phyloP scores from a whole-genome alignment of 2,797 vertebrate species.

The Gobionotothen gibberifrons region DNA sequence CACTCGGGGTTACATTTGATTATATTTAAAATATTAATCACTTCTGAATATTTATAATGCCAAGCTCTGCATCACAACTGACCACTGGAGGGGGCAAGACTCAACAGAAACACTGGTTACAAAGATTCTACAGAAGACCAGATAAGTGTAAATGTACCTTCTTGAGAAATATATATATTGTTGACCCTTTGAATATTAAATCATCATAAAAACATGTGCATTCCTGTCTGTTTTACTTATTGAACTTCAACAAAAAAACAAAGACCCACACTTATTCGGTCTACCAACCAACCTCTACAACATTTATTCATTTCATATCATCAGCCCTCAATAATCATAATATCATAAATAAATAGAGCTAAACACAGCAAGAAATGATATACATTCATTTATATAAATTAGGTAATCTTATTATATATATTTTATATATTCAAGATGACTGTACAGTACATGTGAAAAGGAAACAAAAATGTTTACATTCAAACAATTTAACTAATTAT shows the following conservation, averaged over 20 bases:
- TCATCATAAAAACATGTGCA: not conserved
- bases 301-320: conserved; percentile 76
- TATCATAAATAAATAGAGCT: conserved; percentile 79
- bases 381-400: conserved; percentile 86
- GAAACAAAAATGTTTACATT: conserved; percentile 81
- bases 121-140: not conserved
- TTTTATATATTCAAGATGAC: conserved; percentile 68
- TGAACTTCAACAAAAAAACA: conserved; percentile 16
- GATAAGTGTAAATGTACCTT: conserved; percentile 1
- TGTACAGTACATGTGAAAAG: conserved; percentile 83
- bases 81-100: conserved; percentile 65
- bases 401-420: conserved; percentile 69
- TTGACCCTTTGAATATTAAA: conserved; percentile 34
- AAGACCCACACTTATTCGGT: conserved; percentile 12
- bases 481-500: conserved; percentile 72
- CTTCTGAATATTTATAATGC: not conserved
- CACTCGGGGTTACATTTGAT: not conserved
- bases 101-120: conserved; percentile 25
- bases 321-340: conserved; percentile 64
- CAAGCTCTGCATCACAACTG: not conserved
- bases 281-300: conserved; percentile 61
- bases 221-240: not conserved
- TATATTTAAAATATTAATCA: not conserved
- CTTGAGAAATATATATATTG: not conserved
- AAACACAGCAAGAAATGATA: conserved; percentile 78